Evolutionary conservation across 2,113 vertebrate species (phyloP).

Genomic region (Dinomys branickii): DNA sequence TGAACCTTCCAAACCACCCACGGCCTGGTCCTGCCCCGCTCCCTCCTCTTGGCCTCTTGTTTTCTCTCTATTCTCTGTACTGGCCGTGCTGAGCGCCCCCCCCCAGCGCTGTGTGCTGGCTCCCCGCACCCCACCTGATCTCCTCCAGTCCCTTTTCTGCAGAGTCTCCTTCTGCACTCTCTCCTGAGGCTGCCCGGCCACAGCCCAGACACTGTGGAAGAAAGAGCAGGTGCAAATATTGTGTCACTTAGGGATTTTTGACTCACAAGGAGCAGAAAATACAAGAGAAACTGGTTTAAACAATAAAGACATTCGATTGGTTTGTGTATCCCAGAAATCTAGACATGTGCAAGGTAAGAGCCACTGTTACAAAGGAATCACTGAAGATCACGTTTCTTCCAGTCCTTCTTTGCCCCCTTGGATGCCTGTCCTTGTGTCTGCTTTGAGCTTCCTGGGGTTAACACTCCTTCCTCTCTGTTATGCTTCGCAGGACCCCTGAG

Average conservation of each 20-base stretch:
- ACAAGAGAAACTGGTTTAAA: conserved; percentile 49
- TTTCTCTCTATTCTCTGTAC: not conserved
- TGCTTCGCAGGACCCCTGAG: not conserved
- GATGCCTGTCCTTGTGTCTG: not conserved
- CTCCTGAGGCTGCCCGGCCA: not conserved
- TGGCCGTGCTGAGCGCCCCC: not conserved
- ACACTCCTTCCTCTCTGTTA: not conserved
- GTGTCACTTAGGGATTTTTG: conserved; percentile 34
- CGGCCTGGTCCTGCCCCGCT: too few relatives aligned
- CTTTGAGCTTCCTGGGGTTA: not conserved
- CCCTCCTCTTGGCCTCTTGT: too few relatives aligned
- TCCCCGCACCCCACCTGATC: not conserved
- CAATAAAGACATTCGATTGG: not conserved
- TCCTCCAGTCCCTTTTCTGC: not conserved
- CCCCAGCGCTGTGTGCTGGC: not conserved
- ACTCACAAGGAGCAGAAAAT: not conserved
- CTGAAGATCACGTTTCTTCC: not conserved
- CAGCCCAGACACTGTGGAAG: not conserved
- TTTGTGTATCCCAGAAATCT: not conserved
- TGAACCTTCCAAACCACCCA: not conserved
- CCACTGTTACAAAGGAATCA: not conserved
- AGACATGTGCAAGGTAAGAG: not conserved
- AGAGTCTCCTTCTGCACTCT: not conserved
- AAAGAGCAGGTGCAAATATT: not conserved
- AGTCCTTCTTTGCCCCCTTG: not conserved